phyloP scores from a whole-genome alignment of 2,797 vertebrate species.

The Enteromius afrohamiltoni region DNA sequence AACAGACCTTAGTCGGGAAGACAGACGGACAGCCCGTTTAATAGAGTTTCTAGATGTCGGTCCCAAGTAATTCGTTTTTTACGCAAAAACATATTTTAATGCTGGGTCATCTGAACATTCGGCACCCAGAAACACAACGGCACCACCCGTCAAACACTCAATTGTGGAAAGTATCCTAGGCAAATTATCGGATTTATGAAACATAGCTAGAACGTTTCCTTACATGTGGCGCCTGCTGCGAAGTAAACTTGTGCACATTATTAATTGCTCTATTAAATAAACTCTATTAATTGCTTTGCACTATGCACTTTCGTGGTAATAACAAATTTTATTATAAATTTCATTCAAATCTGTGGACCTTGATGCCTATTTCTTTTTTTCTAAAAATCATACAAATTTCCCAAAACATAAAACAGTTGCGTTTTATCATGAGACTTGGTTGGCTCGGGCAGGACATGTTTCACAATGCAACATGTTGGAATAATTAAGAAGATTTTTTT shows the following conservation, averaged over 20 bases:
- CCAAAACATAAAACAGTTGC: neutral
- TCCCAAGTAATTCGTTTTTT: neutral
- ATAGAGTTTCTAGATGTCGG: neutral
- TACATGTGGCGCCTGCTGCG: neutral
- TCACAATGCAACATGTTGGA: neutral
- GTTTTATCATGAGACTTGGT: neutral
- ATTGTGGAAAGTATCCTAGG: neutral
- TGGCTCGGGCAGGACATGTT: neutral
- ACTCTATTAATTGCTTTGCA: neutral
- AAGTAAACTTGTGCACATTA: slow-evolving; percentile 9
- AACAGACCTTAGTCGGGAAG: neutral
- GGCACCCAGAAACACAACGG: neutral
- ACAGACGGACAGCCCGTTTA: neutral
- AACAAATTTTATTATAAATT: neutral
- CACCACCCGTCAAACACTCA: neutral
- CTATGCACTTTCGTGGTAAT: neutral
- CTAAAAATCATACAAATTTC: neutral
- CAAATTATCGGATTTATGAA: neutral
- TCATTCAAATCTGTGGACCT: neutral
- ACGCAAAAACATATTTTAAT: neutral
- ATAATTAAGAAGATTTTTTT: neutral
- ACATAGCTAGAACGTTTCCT: neutral
- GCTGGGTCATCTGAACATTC: neutral
- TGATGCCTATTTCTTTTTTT: neutral
- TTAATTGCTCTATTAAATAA: too few relatives aligned